phyloP scores from a whole-genome alignment of 2,797 vertebrate genomes.

The Lutra lutra region DNA sequence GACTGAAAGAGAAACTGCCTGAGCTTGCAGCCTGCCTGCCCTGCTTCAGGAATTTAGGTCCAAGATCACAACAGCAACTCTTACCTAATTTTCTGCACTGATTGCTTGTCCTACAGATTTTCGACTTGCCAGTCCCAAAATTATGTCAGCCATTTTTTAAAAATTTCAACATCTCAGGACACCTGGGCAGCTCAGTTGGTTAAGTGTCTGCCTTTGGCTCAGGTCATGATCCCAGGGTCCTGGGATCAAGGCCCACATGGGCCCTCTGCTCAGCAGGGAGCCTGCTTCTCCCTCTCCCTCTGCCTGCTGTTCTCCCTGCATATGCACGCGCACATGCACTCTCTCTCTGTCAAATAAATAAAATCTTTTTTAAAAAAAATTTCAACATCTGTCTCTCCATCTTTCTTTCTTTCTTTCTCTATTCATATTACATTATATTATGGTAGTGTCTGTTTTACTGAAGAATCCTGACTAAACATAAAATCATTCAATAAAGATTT shows the following conservation, averaged over 20 bases:
- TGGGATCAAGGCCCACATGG: too few species aligned
- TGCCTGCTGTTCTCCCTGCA: too few species aligned
- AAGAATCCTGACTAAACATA: constrained; percentile 20
- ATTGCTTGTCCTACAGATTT: neutral
- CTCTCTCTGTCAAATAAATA: too few species aligned
- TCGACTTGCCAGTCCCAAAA: neutral
- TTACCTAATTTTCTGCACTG: neutral
- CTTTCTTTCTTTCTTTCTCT: neutral
- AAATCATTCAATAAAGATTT: constrained; percentile 26
- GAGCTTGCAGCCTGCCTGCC: neutral
- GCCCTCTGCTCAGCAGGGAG: too few species aligned
- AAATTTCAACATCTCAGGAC: neutral
- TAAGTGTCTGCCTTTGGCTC: too few species aligned
- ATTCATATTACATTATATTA: neutral
- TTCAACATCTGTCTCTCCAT: neutral
- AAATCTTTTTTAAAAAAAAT: too few species aligned
- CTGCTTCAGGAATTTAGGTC: neutral
- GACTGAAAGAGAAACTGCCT: neutral
- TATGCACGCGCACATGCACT: too few species aligned
- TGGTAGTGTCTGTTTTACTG: neutral
- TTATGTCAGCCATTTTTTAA: neutral
- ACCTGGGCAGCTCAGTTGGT: too few species aligned
- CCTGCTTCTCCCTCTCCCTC: too few species aligned
- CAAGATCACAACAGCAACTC: neutral
- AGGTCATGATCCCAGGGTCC: too few species aligned